Base-by-base conservation (phyloP, 2,797 vertebrate genomes). In the Orientallactaga sibirica region DNA sequence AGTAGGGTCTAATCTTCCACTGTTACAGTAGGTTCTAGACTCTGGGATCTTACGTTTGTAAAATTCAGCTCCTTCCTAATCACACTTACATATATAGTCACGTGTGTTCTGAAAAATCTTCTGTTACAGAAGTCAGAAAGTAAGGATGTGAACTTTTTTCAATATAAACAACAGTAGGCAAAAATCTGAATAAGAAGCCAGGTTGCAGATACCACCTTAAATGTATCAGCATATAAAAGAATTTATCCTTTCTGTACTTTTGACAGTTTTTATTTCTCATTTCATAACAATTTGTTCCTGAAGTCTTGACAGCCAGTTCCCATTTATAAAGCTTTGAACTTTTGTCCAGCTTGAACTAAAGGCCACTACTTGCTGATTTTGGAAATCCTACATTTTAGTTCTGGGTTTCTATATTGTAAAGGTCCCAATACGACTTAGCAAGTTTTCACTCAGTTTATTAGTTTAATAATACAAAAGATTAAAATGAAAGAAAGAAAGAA, bases 341-440 rank as follows among this genome's bases (percentile, higher is more conserved):
- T 61, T 61, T 88, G 80, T 79, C 71, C 70, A 52, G 33, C 92
- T 77, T 93, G 75, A 95, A 70, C 92, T 86, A 89, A 92, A 92
- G 75, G 71, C 55, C 27, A 83, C 62, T 33, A 79, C 52, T n/a
- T 58, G 52, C 68, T 83, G 52, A 92, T 74, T 64, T 81, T 52
- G 70, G 93, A 73, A 48, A 83, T 73, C 15, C 7, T 24, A 86
- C 24, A 79, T 48, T 93, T 92, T 94, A 90, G 90, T 84, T 92
- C 79, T 68, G n/a, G 12, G 5, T 41, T 95, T 85, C 48, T 48
- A 12, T 70, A 52, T 90, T 62, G 80, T 80, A 86, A 80, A 95
- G 90, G 88, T n/a, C 87, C 41, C 84, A 91, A 88, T 6, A 29
- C 58, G 91, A 73, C 58, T 91, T 64, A 84, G 61, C 62, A 74